Evolutionary conservation across 1,140 invertebrate genomes (phyloP), one percentile per base, ranked within the genome.

Genomic region (Potamilus streckersoni): DNA sequence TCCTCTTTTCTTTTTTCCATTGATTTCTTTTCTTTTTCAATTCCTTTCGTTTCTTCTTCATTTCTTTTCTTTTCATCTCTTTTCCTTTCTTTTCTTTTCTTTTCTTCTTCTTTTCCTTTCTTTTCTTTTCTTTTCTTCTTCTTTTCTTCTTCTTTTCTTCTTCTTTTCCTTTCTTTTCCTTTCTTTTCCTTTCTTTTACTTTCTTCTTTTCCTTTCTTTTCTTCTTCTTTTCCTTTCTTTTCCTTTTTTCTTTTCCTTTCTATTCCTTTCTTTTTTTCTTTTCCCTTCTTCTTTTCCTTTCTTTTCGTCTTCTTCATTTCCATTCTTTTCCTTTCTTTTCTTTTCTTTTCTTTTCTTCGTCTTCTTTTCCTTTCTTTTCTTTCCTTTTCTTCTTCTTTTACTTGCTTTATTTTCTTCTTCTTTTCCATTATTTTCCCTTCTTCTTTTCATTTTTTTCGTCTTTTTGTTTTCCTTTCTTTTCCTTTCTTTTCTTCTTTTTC

Each of bases 101-200:
- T 66, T 69, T 67, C 63, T 38, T 56, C 12, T 2, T 38, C 49
- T 55, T 69, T 56, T 38, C 49, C 31, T 23, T 63, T 69, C 59
- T 56, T 23, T 59, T 61, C 31, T 56, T 66, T 56, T 66, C 62
- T 74, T 27, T 38, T 38, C 59, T 59, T 61, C 38, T 74, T 20
- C 49, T 23, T 78, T 56, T 58, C 55, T 62, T 60, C 20, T 49
- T 27, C 13, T 38, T 69, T 60, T 65, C n/a, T 61, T 60, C 63
- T 27, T 69, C 60, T 58, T 16, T 38, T 27, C 56, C 56, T 69
- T 57, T 75, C 57, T 56, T 59, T 69, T 27, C 75, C n/a, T 64
- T 49, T 60, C 76, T 62, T 49, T 62, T 49, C 55, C 20, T 38
- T 56, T 61, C 58, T 68, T 55, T 20, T 38, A 16, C 23, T 31